phyloP scores from a whole-genome alignment of 2,797 vertebrate species.

The Crax fasciolata region DNA sequence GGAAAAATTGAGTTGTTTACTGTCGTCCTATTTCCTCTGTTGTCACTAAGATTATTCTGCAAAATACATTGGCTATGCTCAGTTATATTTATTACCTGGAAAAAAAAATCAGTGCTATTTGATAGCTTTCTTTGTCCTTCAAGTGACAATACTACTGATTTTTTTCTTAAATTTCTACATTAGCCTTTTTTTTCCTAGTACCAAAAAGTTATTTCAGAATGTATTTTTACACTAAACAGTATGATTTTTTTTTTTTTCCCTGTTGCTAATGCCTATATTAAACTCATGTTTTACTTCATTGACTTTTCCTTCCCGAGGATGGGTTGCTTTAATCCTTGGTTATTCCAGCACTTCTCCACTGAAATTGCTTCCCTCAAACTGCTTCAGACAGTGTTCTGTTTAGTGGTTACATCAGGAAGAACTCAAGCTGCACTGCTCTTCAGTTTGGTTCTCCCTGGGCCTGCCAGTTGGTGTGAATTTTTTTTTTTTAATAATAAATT shows the following conservation, averaged over 20 bases:
- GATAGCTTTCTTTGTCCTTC: not conserved
- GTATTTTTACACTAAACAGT: not conserved
- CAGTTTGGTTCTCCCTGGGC: not conserved
- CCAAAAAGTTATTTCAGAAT: not conserved
- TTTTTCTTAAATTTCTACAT: not conserved
- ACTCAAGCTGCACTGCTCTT: not conserved
- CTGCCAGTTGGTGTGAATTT: not conserved
- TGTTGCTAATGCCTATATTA: not conserved
- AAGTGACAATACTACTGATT: not conserved
- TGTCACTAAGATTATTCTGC: not conserved
- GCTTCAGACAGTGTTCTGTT: not conserved
- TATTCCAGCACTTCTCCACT: not conserved
- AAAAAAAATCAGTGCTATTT: not conserved
- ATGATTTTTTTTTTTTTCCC: not conserved
- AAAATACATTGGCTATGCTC: not conserved
- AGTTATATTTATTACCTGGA: not conserved
- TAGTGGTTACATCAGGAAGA: not conserved
- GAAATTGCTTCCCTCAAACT: not conserved
- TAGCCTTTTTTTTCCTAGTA: not conserved
- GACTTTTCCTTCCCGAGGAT: not conserved
- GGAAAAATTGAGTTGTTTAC: not conserved
- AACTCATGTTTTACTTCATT: not conserved
- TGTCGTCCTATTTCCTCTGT: not conserved
- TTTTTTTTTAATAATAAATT: not conserved
- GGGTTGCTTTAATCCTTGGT: not conserved